Percentiles rank a stretch among this genome's conserved stretches.
These are phyloP conservation scores for Anthonomus grandis DNA, from an alignment of 1,140 invertebrate genomes.

Conservation along the genomic window DNA sequence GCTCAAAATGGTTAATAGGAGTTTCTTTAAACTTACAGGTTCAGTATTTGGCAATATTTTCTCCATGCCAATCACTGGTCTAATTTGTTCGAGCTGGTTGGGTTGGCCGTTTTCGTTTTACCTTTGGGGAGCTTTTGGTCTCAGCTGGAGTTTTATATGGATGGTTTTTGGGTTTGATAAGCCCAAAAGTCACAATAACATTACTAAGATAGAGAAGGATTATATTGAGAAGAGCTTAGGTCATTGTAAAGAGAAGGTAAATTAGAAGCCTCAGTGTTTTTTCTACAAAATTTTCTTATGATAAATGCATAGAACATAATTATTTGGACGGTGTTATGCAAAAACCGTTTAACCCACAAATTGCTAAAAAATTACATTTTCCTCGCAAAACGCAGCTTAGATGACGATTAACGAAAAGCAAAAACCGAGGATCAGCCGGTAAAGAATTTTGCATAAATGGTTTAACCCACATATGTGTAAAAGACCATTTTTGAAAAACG, in stretches of 20 bases:
- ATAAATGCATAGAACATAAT: no score
- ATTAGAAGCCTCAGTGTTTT: no score
- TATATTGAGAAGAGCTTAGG: slow-evolving; percentile 61
- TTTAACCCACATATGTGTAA: no score
- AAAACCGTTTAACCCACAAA: no score
- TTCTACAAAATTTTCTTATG: no score
- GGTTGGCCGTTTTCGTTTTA: slow-evolving; percentile 83
- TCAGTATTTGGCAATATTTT: slow-evolving; percentile 70
- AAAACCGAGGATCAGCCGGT: no score
- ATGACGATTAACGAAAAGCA: no score
- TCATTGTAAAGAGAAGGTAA: slow-evolving; percentile 49
- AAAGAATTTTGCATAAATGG: no score
- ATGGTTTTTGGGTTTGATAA: slow-evolving; percentile 60
- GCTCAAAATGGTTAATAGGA: slow-evolving; percentile 37
- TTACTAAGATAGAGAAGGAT: slow-evolving; percentile 57
- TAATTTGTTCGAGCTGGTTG: slow-evolving; percentile 57
- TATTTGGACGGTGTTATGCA: no score
- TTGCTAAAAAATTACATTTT: no score
- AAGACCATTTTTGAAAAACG: no score
- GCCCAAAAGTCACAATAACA: slow-evolving; percentile 59
- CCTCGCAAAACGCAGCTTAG: no score
- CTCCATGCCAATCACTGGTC: slow-evolving; percentile 65
- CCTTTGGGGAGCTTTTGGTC: slow-evolving; percentile 53
- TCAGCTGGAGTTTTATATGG: slow-evolving; percentile 63
- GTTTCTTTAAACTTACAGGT: slow-evolving; percentile 48